A percentile compares a stretch with the other conserved stretches of the same genome.
These are phyloP conservation scores for Drosophila chauvacae DNA, from an alignment of 1,140 invertebrate genomes.

Conservation along the genomic window DNA sequence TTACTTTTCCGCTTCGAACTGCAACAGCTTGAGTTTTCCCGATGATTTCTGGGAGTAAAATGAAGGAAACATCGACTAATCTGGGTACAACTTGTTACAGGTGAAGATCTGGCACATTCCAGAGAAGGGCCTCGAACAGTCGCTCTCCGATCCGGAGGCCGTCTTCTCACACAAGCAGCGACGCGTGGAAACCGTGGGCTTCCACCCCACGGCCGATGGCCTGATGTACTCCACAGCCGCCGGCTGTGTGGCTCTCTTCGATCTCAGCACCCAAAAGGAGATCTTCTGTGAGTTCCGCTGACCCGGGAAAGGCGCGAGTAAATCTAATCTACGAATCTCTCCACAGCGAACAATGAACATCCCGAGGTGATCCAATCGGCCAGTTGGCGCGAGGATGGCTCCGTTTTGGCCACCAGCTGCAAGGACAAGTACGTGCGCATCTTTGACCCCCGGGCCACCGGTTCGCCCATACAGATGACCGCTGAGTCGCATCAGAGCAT, in stretches of 20 bases:
- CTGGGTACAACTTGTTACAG: slow-evolving; percentile 52
- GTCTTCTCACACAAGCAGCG: slow-evolving; percentile 92
- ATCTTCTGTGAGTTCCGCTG: slow-evolving; percentile 88
- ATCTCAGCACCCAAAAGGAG: slow-evolving; percentile 92
- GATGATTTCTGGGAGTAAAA: too few relatives aligned
- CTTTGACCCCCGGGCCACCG: slow-evolving; percentile 89
- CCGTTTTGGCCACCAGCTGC: slow-evolving; percentile 89
- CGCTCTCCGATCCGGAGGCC: slow-evolving; percentile 91
- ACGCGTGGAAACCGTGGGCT: slow-evolving; percentile 93
- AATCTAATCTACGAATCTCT: neutral
- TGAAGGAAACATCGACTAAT: too few relatives aligned
- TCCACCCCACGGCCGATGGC: slow-evolving; percentile 94
- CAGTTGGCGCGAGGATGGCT: slow-evolving; percentile 93
- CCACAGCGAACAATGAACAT: slow-evolving; percentile 87
- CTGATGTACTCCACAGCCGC: slow-evolving; percentile 92
- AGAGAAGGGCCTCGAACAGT: slow-evolving; percentile 90
- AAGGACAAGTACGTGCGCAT: slow-evolving; percentile 94
- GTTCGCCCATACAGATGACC: slow-evolving; percentile 87
- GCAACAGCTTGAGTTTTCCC: neutral
- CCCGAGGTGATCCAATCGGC: slow-evolving; percentile 93
- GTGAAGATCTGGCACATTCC: slow-evolving; percentile 95
- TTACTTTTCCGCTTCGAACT: neutral
- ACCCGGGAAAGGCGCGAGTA: neutral
- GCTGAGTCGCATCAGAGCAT: slow-evolving; percentile 93
- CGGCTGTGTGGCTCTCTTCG: slow-evolving; percentile 93